Evolutionary conservation across 2,888 invertebrate species (phyloP), one percentile per base, ranked within the genome.

Genomic region (Cylloceria caligata): DNA sequence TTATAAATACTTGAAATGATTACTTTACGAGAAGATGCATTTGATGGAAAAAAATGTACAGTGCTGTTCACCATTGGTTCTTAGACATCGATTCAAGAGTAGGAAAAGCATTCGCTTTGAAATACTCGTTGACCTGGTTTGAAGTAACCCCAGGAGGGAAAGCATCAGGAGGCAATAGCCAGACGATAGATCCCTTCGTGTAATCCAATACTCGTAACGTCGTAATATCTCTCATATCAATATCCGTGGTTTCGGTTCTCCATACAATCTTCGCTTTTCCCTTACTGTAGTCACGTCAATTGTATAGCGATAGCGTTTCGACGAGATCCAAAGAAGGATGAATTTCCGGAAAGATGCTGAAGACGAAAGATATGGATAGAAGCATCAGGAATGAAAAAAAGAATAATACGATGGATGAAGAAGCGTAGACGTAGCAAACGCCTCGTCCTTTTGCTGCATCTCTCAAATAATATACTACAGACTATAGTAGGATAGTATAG

Each of bases 191-290:
- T 72, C 19, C 21, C 45, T 34, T 19, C 30, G 34, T 60, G 71
- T 72, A 72, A 72, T 72, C 60, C 71, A 45, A 72, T 72, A 72
- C 71, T 57, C 42, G 60, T 72, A 45, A 72, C 60, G 60, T 72
- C 45, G 60, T 60, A 60, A 60, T 60, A 72, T 72, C 45, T 60
- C 19, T 34, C 30, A 47, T 60, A 72, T 72, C 60, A 42, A 72
- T 60, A 72, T 60, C 71, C 45, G 47, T 45, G 42, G 45, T 45
- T 11, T 60, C 45, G 57, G 45, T 9, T 60, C 30, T 45, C 11
- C 27, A 16, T 19, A 6, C 34, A 36, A 16, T n/a, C 42, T 30
- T 7, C 45, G 45, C 11, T 39, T 19, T 60, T 24, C 11, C 13
- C 6, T 4, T 42, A n/a, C 42, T 42, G 19, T 42, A 42, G 30